Evolutionary conservation across 2,797 vertebrate species (phyloP).

Genomic region (Rhodeus uyekii): DNA sequence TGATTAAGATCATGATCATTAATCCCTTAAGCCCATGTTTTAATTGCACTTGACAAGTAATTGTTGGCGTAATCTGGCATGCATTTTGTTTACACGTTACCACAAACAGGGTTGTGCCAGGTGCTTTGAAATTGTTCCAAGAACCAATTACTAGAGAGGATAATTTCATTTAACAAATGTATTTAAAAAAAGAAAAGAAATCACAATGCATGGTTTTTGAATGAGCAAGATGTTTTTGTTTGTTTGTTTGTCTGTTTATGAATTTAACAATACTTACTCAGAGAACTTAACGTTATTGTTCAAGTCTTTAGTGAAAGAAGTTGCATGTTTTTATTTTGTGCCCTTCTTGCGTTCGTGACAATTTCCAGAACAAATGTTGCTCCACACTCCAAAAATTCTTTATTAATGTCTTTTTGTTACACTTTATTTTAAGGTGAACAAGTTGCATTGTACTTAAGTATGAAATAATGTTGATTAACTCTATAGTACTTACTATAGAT

Average conservation of each 20-base stretch:
- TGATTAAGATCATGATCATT: conserved; percentile 9
- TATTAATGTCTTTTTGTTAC: not conserved
- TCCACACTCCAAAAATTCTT: not conserved
- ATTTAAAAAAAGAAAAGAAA: no score
- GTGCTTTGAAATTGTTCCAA: conserved; percentile 12
- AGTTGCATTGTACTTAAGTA: no score
- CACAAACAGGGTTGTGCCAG: not conserved
- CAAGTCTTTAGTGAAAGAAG: not conserved
- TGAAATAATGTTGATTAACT: no score
- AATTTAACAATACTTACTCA: not conserved
- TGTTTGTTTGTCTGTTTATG: not conserved
- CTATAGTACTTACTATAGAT: no score
- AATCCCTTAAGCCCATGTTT: not conserved
- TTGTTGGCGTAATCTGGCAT: not conserved
- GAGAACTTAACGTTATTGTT: not conserved
- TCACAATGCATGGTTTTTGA: not conserved
- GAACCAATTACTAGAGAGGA: not conserved
- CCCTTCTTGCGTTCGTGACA: not conserved
- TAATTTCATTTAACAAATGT: not conserved
- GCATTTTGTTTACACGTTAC: conserved; percentile 1
- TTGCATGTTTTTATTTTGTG: not conserved
- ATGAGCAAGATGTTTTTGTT: not conserved
- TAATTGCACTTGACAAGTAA: not conserved
- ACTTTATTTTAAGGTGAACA: no score
- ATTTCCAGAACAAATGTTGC: conserved; percentile 12